Evolutionary conservation across 2,113 vertebrate genomes (phyloP).

Genomic region (human (Homo sapiens)): DNA sequence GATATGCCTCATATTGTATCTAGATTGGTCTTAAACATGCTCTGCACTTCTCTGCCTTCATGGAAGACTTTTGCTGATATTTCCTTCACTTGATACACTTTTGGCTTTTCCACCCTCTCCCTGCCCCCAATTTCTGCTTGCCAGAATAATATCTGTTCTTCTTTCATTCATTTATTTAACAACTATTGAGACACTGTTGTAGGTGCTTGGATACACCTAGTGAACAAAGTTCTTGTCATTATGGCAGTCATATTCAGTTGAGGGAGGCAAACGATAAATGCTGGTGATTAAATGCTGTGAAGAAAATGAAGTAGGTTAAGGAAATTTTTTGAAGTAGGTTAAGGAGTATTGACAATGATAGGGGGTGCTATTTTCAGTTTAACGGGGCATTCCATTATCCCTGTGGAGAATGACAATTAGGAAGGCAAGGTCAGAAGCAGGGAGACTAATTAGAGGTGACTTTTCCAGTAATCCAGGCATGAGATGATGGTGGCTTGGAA

Average conservation of each 20-base stretch:
- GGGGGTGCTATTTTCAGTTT: neutral
- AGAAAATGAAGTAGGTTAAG: neutral
- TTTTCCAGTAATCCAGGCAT: neutral
- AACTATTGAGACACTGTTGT: neutral
- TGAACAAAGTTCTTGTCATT: neutral
- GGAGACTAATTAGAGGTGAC: neutral
- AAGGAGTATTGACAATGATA: neutral
- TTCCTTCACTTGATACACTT: neutral
- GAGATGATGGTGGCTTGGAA: neutral
- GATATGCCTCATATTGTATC: neutral
- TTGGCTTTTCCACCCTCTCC: neutral
- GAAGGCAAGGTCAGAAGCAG: neutral
- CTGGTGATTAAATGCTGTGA: neutral
- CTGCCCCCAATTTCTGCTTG: neutral
- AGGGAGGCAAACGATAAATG: neutral
- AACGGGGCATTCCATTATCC: neutral
- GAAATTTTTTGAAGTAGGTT: neutral
- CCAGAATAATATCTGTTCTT: neutral
- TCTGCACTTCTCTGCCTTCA: neutral
- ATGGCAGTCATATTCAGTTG: neutral
- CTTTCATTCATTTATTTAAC: neutral
- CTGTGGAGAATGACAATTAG: neutral
- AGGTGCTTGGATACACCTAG: neutral
- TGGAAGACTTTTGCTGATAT: neutral
- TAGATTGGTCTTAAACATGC: neutral